A percentile compares a stretch with the other conserved stretches of the same genome.
Conservation (phyloP, 2,888 invertebrate species). For the Dromius quadrimaculatus region DNA sequence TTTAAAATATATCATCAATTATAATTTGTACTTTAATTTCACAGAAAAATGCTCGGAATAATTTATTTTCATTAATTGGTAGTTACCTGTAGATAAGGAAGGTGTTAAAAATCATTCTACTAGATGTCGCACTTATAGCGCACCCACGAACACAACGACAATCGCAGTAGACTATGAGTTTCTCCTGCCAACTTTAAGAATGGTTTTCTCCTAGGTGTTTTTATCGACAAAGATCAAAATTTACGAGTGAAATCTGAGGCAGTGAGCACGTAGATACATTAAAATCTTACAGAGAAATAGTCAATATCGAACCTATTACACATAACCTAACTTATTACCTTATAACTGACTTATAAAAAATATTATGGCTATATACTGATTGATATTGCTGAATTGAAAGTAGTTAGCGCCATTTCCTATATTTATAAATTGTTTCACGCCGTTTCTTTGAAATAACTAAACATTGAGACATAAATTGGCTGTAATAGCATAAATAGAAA, state of each 20-base stretch:
- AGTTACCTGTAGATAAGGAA: neutral
- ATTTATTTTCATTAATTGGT: slow-evolving; percentile 51
- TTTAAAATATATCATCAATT: slow-evolving; percentile 60
- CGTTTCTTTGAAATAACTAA: no score
- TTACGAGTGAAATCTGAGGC: slow-evolving; percentile 34
- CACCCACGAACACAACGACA: slow-evolving; percentile 2
- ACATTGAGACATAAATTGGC: no score
- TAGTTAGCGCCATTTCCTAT: no score
- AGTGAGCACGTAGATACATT: slow-evolving; percentile 13
- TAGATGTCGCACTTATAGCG: slow-evolving; percentile 9
- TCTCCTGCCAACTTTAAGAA: slow-evolving; percentile 4
- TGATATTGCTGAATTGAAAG: no score
- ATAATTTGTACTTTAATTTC: slow-evolving; percentile 54
- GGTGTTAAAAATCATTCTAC: slow-evolving; percentile 25
- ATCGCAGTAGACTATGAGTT: slow-evolving; percentile 31
- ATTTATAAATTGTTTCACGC: no score
- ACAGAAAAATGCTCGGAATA: slow-evolving; percentile 50
- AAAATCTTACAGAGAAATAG: slow-evolving; percentile 11
- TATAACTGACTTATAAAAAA: neutral
- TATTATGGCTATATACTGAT: slow-evolving; percentile 10
- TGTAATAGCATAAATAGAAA: no score
- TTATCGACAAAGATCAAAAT: slow-evolving; percentile 25
- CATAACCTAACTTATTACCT: neutral
- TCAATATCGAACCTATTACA: slow-evolving; percentile 8
- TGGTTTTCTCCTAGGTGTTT: slow-evolving; percentile 18